A percentile compares a stretch with the other conserved stretches of the same genome.
phyloP scores from a whole-genome alignment of 2,113 vertebrate genomes.

The Phyllopteryx taeniolatus region DNA sequence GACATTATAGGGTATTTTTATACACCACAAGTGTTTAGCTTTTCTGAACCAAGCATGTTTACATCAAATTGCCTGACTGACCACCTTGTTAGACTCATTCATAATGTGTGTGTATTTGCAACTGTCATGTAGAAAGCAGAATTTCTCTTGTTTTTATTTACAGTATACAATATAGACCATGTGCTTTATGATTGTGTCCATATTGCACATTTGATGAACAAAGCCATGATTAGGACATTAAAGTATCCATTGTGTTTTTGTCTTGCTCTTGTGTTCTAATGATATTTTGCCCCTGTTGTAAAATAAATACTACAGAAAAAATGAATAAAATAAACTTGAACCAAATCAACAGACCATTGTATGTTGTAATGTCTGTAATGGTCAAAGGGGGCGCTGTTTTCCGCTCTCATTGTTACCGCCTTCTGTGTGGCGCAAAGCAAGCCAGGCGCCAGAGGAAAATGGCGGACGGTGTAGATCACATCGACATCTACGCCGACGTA shows the following conservation, averaged over 20 bases:
- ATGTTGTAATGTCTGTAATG: neutral
- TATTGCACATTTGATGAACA: conserved; percentile 15
- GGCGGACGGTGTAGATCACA: conserved; percentile 98
- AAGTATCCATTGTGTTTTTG: conserved; percentile 31
- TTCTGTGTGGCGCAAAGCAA: conserved; percentile 35
- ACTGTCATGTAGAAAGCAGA: neutral
- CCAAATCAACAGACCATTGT: too few relatives aligned
- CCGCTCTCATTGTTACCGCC: conserved; percentile 34
- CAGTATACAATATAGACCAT: neutral
- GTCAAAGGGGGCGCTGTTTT: conserved; percentile 7
- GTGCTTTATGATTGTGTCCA: conserved; percentile 13
- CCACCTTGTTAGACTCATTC: neutral
- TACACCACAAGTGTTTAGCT: conserved; percentile 22
- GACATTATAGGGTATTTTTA: conserved; percentile 35
- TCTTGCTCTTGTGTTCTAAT: conserved; percentile 9
- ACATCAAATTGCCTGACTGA: conserved; percentile 23
- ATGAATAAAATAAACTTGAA: neutral
- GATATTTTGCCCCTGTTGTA: neutral
- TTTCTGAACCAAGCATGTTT: conserved; percentile 23
- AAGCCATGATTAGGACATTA: conserved; percentile 43
- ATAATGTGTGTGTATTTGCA: neutral
- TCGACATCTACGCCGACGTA: conserved; percentile 96
- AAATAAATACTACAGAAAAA: neutral
- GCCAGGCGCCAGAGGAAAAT: conserved; percentile 77
- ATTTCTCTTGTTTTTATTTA: conserved; percentile 19